Evolutionary conservation across 2,797 vertebrate species (phyloP).

Genomic region (Aulostomus chinensis): DNA sequence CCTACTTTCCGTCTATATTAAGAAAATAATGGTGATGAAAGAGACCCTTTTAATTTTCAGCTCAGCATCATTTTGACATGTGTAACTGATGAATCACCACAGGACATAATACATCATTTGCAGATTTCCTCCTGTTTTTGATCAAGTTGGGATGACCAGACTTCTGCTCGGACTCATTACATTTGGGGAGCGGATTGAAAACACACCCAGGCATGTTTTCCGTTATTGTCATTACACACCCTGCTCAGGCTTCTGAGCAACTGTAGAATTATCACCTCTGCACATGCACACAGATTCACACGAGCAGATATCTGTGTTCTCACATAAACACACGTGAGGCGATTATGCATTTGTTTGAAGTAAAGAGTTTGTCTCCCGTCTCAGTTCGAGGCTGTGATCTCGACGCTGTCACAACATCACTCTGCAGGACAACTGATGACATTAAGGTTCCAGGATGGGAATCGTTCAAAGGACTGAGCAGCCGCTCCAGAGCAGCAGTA

Average conservation of each 20-base stretch:
- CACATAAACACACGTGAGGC: constrained; percentile 21
- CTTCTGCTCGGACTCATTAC: constrained; percentile 60
- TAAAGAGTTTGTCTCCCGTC: constrained; percentile 9
- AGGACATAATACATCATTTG: constrained; percentile 77
- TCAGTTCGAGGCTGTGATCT: constrained; percentile 6
- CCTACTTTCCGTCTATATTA: constrained; percentile 50
- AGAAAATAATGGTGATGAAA: constrained; percentile 61
- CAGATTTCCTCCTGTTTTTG: constrained; percentile 69
- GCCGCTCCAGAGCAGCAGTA: constrained; percentile 19
- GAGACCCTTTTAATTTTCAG: constrained; percentile 73
- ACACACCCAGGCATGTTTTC: constrained; percentile 71
- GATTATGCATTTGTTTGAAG: constrained; percentile 37
- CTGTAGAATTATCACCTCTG: constrained; percentile 79
- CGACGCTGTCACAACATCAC: constrained; percentile 3
- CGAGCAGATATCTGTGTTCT: constrained; percentile 24
- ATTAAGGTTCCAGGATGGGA: constrained; percentile 17
- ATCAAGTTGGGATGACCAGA: constrained; percentile 65
- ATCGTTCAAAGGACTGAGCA: constrained; percentile 18
- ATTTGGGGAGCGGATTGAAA: constrained; percentile 71
- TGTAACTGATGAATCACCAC: constrained; percentile 75
- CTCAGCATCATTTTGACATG: constrained; percentile 75
- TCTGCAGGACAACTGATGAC: constrained; percentile 6
- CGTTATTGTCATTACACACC: constrained; percentile 70
- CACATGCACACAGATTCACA: constrained; percentile 34
- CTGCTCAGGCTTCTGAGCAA: constrained; percentile 55